Conservation (phyloP, 1,140 invertebrate genomes). For the Drosophila kikkawai region DNA sequence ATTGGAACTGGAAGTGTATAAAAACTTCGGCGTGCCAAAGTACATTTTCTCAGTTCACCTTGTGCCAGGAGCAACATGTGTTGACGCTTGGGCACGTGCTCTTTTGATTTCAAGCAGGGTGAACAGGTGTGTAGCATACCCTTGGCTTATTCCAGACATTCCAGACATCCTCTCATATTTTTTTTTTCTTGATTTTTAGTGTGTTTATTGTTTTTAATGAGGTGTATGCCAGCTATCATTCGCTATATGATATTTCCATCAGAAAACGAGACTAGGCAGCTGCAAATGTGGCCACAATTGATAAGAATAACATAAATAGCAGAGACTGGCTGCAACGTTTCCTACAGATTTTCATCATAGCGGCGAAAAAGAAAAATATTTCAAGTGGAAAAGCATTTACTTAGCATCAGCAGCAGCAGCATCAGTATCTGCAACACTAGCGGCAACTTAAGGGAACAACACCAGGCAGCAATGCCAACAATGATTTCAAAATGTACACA, state of each 20-base stretch:
- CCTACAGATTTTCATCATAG: conserved; percentile 13
- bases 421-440: conserved; percentile 13
- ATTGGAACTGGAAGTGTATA: too few species aligned
- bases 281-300: conserved; percentile 35
- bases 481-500: conserved; percentile 1
- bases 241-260: conserved; percentile 4
- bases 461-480: conserved; percentile 27
- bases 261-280: conserved; percentile 20
- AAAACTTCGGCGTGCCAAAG: too few species aligned
- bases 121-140: conserved; percentile 26
- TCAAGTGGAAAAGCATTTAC: conserved; percentile 24
- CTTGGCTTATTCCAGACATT: too few species aligned
- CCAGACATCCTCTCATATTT: neutral
- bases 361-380: conserved; percentile 34
- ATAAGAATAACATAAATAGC: conserved; percentile 48
- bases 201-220: conserved; percentile 12
- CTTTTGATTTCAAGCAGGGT: conserved; percentile 42
- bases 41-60: neutral
- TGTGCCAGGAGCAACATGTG: conserved; percentile 28
- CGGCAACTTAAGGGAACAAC: conserved; percentile 18
- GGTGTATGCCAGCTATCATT: neutral
- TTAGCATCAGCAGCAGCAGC: conserved; percentile 16
- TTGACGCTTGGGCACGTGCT: conserved; percentile 61
- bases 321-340: conserved; percentile 13
- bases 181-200: neutral